phyloP scores from a whole-genome alignment of 1,140 invertebrate genomes.

The Drosophila ambigua region DNA sequence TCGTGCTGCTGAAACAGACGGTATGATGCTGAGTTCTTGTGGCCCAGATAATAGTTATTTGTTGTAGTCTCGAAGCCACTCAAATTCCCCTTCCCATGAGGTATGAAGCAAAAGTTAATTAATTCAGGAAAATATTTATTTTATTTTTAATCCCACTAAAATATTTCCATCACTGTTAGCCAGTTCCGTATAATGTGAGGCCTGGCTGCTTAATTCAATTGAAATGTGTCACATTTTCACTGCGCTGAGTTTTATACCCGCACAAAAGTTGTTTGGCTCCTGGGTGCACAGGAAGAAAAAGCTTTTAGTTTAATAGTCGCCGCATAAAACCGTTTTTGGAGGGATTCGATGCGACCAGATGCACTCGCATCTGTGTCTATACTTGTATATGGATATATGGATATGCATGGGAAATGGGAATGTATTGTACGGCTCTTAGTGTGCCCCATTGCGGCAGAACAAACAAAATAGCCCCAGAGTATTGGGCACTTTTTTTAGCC shows the following conservation, averaged over 20 bases:
- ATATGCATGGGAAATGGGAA: conserved; percentile 3
- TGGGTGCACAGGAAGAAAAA: conserved; percentile 22
- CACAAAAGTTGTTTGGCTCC: conserved; percentile 49
- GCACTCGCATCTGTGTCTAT: not conserved
- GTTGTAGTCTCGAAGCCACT: no score
- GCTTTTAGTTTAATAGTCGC: conserved; percentile 66
- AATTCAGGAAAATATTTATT: conserved; percentile 4
- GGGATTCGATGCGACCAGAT: conserved; percentile 20
- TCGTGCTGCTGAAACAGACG: not conserved
- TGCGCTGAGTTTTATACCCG: conserved; percentile 38
- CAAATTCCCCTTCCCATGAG: not conserved
- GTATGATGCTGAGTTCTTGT: not conserved
- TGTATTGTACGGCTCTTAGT: not conserved
- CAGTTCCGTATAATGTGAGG: not conserved
- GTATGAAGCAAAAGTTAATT: conserved; percentile 40
- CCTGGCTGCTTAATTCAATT: conserved; percentile 48
- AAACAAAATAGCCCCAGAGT: conserved; percentile 32
- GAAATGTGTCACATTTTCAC: conserved; percentile 37
- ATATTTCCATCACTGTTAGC: conserved; percentile 9
- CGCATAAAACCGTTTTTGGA: conserved; percentile 9
- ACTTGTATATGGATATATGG: not conserved
- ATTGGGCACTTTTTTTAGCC: conserved; percentile 12
- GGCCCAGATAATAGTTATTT: not conserved
- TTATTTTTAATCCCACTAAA: not conserved
- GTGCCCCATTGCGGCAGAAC: conserved; percentile 16